Percentiles rank a stretch among this genome's conserved stretches.
Conservation (phyloP, 23 tunicate species). For the Halocynthia aurantium region DNA sequence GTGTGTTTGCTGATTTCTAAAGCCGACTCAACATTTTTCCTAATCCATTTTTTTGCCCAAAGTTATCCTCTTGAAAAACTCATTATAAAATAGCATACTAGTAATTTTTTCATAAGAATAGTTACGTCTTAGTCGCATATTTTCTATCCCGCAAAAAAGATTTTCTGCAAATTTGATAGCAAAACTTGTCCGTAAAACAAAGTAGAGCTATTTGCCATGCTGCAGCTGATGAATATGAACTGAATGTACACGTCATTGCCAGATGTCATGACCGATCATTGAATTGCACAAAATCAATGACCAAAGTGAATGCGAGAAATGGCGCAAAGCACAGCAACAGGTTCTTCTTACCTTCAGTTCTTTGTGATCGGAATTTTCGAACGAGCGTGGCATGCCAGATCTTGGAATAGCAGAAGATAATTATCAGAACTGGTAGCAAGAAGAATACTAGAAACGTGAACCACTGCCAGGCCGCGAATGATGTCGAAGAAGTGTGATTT, state of each 20-base stretch:
- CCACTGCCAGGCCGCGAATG: conserved; percentile 38
- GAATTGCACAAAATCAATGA: background rate
- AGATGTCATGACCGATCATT: background rate
- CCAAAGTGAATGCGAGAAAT: background rate
- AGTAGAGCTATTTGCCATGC: background rate
- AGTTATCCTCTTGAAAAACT: too few species aligned
- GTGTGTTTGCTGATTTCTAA: too few species aligned
- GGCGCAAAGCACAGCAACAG: background rate
- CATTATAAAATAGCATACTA: too few species aligned
- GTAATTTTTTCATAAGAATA: too few species aligned
- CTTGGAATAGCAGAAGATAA: conserved; percentile 45
- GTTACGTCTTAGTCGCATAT: too few species aligned
- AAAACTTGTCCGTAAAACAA: background rate
- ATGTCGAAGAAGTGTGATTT: conserved; percentile 24
- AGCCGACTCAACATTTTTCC: too few species aligned
- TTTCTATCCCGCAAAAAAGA: too few species aligned
- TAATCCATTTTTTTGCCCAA: too few species aligned
- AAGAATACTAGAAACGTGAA: conserved; percentile 50
- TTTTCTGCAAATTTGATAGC: too few species aligned
- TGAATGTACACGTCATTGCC: background rate
- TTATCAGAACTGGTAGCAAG: conserved; percentile 28
- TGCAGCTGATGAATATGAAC: background rate
- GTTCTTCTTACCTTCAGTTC: conserved; percentile 9
- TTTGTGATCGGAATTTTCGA: conserved; percentile 31
- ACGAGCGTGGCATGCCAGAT: conserved; percentile 43